Evolutionary conservation across 2,888 invertebrate species (phyloP), one percentile per base, ranked within the genome.

Genomic region (Diarsia mendica): DNA sequence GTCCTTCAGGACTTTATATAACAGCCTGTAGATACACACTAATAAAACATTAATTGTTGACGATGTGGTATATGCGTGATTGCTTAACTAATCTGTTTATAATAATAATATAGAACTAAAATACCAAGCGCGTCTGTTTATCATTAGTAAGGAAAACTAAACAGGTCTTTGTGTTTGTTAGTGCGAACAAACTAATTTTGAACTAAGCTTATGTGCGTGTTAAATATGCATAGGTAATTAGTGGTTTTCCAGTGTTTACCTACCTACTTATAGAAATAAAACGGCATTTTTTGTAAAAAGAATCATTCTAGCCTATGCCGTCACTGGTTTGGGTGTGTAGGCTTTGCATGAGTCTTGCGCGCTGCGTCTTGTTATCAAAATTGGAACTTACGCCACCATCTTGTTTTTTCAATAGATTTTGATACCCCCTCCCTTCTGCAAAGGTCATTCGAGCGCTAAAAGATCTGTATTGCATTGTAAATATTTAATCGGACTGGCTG

Each of bases 41-140:
- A 39, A 48, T 67, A 67, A 23, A 82, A 49, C 58, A 69, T 88
- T 89, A 89, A 64, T 55, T 87, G 89, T 87, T 85, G 83, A 84
- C 85, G 88, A 85, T 87, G 76, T 55, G 79, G 72, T 74, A 78
- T 83, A 77, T 44, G 23, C 61, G 20, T 79, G 66, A 75, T 76
- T 84, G 77, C 83, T 77, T 74, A 79, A 68, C 76, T 72, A 76
- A 80, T 84, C 73, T 80, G 80, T 85, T 85, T 68, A 76, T 77
- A 72, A 73, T 78, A 67, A 61, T 63, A 63, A 44, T 23, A 73
- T 69, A 67, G 55, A 65, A 73, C 74, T 85, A 68, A 77, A 83
- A 67, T 77, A 80, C 51, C 44, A 10, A 63, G 68, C 69, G 33
- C 33, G 64, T 70, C n/a, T 79, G 84, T 86, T 84, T 79, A 77